These are phyloP conservation scores for Tamias sibiricus DNA, from an alignment of 2,113 vertebrate genomes.

Conservation along the genomic window DNA sequence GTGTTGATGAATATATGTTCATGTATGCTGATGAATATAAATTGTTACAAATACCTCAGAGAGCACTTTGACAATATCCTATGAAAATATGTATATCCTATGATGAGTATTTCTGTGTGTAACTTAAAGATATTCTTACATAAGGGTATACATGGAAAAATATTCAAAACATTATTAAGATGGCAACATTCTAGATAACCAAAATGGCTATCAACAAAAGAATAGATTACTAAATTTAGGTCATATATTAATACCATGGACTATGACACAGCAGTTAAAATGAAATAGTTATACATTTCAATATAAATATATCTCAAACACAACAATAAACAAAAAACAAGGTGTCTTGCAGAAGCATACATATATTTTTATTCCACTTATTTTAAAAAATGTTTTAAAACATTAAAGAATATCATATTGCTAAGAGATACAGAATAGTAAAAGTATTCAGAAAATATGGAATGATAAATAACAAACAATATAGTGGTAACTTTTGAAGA, in stretches of 20 bases:
- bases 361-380: too few species aligned
- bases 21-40: background rate
- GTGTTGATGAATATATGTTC: background rate
- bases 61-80: background rate
- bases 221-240: background rate
- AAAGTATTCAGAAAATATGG: background rate
- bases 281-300: background rate
- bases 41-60: background rate
- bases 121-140: background rate
- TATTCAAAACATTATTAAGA: background rate
- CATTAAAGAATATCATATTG: background rate
- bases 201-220: background rate
- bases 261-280: background rate
- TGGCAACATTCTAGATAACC: background rate
- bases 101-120: too few species aligned
- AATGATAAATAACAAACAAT: background rate
- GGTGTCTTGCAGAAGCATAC: too few species aligned
- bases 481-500: background rate
- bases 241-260: background rate
- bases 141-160: background rate
- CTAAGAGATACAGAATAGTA: background rate
- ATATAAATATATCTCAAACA: background rate
- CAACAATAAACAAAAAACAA: background rate
- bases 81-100: too few species aligned
- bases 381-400: too few species aligned